Base-by-base conservation (phyloP, 2,113 vertebrate species). In the Bubalus kerabau region DNA sequence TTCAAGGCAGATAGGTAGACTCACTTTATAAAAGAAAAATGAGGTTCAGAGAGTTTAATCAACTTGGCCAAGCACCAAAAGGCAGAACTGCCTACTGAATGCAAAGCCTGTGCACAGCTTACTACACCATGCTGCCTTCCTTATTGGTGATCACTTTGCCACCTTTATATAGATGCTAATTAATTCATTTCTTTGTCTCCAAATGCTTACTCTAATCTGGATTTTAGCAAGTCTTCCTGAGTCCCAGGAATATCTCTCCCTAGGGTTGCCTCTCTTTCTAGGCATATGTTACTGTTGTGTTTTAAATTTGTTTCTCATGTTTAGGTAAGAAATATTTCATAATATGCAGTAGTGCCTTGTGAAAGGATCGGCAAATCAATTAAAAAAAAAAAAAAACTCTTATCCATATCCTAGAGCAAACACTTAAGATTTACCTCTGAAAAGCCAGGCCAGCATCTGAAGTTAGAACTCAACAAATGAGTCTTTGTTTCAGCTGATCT, bases 401-500 rank as follows among this genome's bases (percentile, higher is more conserved):
- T 91, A 74, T 85, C 96, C 80, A 36, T 92, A 89, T 89, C 90
- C 97, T 90, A 96, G 90, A 92, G 92, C 83, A 97, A 97, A 96
- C 90, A 90, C 80, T 97, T 97, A 87, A 0, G 64, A n/a, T 90
- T 96, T 90, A 71, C 90, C 67, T 94, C 84, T 95, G 90, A 92
- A 92, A 85, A 92, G 21, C 76, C 54, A 94, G 90, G 76, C 91
- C 64, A 56, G 40, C 52, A 28, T 96, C 76, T 86, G 81, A 95
- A 85, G 82, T 36, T 90, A 76, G 46, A 95, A 19, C 50, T 76
- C 90, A 92, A 98, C 96, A 98, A 95, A 91, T 14, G 90, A 64
- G 64, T 83, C 95, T 97, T 97, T 98, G 96, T 98, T 91, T 81
- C 36, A 40, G 17, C 50, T 46, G 93, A 90, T 97, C 84, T 87